These are phyloP conservation scores for Actias luna DNA, from an alignment of 2,888 invertebrate genomes.

Conservation along the genomic window DNA sequence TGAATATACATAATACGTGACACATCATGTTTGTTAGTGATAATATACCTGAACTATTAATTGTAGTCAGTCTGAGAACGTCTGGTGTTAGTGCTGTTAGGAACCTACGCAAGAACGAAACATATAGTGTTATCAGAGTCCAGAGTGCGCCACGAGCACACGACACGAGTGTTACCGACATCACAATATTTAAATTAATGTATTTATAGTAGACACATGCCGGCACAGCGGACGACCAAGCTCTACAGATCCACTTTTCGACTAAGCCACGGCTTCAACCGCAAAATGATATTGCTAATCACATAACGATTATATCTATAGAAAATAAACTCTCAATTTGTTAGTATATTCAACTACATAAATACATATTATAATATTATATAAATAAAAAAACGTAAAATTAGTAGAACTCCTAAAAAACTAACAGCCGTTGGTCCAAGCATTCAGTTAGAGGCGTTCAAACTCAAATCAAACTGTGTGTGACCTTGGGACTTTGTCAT, in stretches of 20 bases:
- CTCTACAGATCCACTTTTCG: background rate
- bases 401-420: slow-evolving; percentile 27
- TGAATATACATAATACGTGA: slow-evolving; percentile 11
- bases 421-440: slow-evolving; percentile 76
- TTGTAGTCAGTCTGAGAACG: slow-evolving; percentile 80
- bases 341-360: background rate
- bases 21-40: slow-evolving; percentile 44
- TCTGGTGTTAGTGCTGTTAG: slow-evolving; percentile 81
- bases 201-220: background rate
- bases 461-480: slow-evolving; percentile 34
- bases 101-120: slow-evolving; percentile 66
- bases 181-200: background rate
- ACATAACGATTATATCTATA: background rate
- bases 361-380: background rate
- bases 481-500: slow-evolving; percentile 43
- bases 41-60: slow-evolving; percentile 77
- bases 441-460: slow-evolving; percentile 52
- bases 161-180: background rate
- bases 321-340: background rate
- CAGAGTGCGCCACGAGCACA: background rate
- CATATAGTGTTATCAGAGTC: slow-evolving; percentile 7
- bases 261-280: background rate
- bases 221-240: background rate
- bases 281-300: background rate
- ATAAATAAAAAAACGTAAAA: background rate